Evolutionary conservation across 2,888 invertebrate species (phyloP), one percentile per base, ranked within the genome.

Genomic region (Brachyptera risi): DNA sequence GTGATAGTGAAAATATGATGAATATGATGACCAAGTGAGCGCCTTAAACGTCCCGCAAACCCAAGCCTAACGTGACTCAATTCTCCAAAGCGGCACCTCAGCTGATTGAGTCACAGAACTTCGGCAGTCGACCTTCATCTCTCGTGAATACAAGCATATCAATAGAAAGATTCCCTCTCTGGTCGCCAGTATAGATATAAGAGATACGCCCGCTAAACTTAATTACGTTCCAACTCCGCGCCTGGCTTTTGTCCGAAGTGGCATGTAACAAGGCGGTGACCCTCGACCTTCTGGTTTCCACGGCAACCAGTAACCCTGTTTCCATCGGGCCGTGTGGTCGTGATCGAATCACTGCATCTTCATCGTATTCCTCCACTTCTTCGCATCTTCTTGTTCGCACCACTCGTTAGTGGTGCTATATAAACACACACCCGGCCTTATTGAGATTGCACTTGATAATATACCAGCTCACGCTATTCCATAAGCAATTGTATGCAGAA

Each of bases 121-220:
- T n/a, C n/a, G n/a, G n/a, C n/a, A n/a, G n/a, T n/a, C n/a, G n/a
- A n/a, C n/a, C n/a, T n/a, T n/a, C n/a, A n/a, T n/a, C n/a, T n/a
- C n/a, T n/a, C n/a, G n/a, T n/a, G n/a, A n/a, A 37, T 38, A 57
- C 38, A 27, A 24, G 26, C 17, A 27, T 26, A 51, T 51, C 31
- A 51, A 51, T 31, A 31, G 31, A 27, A 27, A 31, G 24, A 31
- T 27, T 19, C 21, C 49, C 49, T 26, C 26, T 26, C 27, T 51
- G 50, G 50, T 26, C 27, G 50, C 50, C 50, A 51, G 27, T 27
- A 27, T n/a, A 31, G 17, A 51, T 13, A 23, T 15, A 15, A 54
- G 24, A 37, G 27, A 21, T 54, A 60, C 49, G 60, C 60, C 54
- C 38, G 54, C 54, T 11, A 37, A 60, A 40, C 60, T 60, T 60